These are phyloP conservation scores for Diadophis punctatus DNA, from an alignment of 2,113 vertebrate species.

Conservation along the genomic window DNA sequence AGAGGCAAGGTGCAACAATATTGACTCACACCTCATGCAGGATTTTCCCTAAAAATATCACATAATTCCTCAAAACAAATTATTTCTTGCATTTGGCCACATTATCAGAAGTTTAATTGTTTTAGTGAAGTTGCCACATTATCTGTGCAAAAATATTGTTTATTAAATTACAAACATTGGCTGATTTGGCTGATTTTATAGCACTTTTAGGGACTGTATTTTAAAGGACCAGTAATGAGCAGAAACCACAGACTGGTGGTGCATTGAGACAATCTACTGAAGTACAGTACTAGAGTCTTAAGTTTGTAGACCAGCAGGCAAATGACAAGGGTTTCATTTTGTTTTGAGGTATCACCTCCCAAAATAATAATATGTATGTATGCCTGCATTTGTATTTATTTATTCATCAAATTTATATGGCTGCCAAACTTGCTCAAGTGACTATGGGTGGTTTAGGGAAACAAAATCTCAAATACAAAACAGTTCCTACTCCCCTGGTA, in stretches of 20 bases:
- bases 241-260: neutral
- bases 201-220: neutral
- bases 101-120: neutral
- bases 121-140: neutral
- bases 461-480: neutral
- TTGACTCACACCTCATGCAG: neutral
- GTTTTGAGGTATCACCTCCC: neutral
- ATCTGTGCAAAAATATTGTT: neutral
- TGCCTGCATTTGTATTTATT: neutral
- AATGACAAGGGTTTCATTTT: neutral
- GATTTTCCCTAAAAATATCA: neutral
- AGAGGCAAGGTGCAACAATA: neutral
- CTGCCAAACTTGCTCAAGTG: neutral
- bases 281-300: neutral
- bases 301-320: neutral
- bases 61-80: neutral
- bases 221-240: neutral
- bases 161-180: neutral
- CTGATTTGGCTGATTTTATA: neutral
- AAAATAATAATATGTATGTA: neutral
- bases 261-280: neutral
- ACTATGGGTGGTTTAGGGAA: neutral
- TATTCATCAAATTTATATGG: neutral
- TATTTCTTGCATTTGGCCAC: neutral
- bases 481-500: neutral